Evolutionary conservation across 2,113 vertebrate species (phyloP), one percentile per base, ranked within the genome.

Genomic region (Gobius niger): DNA sequence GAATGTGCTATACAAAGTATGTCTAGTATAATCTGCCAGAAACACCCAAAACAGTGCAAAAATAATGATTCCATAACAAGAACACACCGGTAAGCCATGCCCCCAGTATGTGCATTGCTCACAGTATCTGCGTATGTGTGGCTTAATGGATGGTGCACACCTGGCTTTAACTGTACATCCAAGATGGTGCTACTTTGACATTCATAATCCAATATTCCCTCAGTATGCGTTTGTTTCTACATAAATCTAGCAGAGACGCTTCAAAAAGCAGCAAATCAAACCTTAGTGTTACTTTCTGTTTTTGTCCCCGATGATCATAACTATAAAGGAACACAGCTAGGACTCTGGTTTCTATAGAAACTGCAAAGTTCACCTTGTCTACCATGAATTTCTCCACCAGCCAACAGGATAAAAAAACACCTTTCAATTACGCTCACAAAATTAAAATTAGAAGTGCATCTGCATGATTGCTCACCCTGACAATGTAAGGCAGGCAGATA

Each of bases 341-440:
- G 60, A 70, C 70, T 44, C 64, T 59, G 72, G 76, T 86, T 84
- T 78, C 84, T 76, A 81, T 81, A 59, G 76, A 63, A 84, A 84
- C 84, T 34, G 56, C 64, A 73, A 80, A 61, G 65, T 81, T 76
- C 65, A 68, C 46, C 63, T 76, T 64, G 47, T 68, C 14, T 60
- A 53, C 44, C 34, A 60, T n/a, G 13, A 54, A 47, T 50, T 78
- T 65, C 63, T 75, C 46, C 47, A 67, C 19, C 7, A 76, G 8
- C 24, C 51, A 47, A 65, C 13, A 77, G 7, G 24, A 34, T 34
- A 34, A 63, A 73, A 67, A 56, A 63, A 62, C 19, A 18, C 44
- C 46, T 74, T 81, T 76, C 51, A 78, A 80, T 79, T 70, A 74
- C 82, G n/a, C 67, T 24, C 63, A 53, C 63, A 63, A 75, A 64